Base-by-base conservation (phyloP, 2,888 invertebrate species). In the Hydriomena furcata region DNA sequence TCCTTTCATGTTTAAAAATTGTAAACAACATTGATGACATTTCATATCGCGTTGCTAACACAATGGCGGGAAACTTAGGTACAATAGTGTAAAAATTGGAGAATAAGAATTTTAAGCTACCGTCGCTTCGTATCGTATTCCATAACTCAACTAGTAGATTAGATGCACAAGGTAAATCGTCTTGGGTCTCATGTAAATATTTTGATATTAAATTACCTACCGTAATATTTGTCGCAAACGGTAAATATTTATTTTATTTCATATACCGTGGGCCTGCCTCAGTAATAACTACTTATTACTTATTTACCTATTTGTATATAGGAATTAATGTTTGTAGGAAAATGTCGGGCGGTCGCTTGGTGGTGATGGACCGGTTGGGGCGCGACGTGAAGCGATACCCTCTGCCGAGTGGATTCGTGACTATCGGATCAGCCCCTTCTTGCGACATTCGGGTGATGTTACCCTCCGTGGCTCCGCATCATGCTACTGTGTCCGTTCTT, bases 401-500 rank as follows among this genome's bases (percentile, higher is more conserved):
- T 1, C 68, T 90, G 59, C 48, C 65, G 0, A 59, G 68, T 3
- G 91, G 89, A 4, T 63, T 81, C 41, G 85, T 82, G 36, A 84
- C 82, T 0, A 71, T 91, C 7, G 91, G 91, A 59, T 77, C 81
- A 7, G 79, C 78, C 49, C 68, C 73, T 0, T 72, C 72, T 8
- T 87, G 86, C 45, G 83, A 91, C 58, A 83, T 91, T 32, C 73
- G 86, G 7, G 62, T 91, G 5, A 63, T 85, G 73, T 63, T 77
- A 65, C 69, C 83, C 1, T 57, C 71, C 0, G 81, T 89, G 36
- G 66, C 73, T 38, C 65, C 75, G 0, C 89, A 86, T 57, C 91
- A 91, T 44, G 88, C 90, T 24, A 83, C 84, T 1, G 72, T 91
- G 24, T 76, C 78, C 0, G 84, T 90, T 12, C 82, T 82, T 46